Percentiles rank a stretch among this genome's conserved stretches.
Evolutionary conservation across 2,113 vertebrate species (phyloP).

Genomic region (Callipepla californica): DNA sequence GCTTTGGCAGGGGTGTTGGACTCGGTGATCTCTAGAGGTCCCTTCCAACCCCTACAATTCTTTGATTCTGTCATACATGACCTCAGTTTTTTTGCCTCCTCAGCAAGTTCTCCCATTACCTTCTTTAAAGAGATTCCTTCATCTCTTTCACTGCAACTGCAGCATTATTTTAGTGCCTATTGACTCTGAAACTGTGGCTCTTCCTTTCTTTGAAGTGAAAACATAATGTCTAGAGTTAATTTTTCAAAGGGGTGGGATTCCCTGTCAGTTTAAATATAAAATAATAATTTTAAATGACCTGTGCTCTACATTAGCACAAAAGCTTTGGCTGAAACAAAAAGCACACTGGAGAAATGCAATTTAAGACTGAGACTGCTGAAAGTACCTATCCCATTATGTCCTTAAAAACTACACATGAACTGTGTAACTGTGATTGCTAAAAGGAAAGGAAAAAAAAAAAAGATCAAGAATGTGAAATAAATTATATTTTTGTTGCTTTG

Average conservation of each 20-base stretch:
- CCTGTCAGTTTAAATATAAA: neutral
- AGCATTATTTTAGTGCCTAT: neutral
- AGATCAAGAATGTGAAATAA: neutral
- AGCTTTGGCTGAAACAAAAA: slow-evolving; percentile 21
- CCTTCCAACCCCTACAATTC: too few relatives aligned
- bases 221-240: neutral
- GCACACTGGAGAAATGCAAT: neutral
- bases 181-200: neutral
- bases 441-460: neutral
- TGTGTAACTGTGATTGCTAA: neutral
- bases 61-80: too few relatives aligned
- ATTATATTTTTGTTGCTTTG: neutral
- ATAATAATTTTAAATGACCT: neutral
- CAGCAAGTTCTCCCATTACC: neutral
- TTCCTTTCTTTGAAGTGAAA: neutral
- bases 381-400: neutral
- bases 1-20: too few relatives aligned
- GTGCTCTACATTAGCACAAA: neutral
- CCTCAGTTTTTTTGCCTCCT: neutral
- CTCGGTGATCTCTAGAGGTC: too few relatives aligned
- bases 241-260: slow-evolving; percentile 14
- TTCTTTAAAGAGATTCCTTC: rapidly evolving
- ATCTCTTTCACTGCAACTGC: rapidly evolving
- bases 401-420: neutral
- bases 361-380: neutral